phyloP scores from a whole-genome alignment of 2,113 vertebrate genomes.

The Ceyx margarethae region DNA sequence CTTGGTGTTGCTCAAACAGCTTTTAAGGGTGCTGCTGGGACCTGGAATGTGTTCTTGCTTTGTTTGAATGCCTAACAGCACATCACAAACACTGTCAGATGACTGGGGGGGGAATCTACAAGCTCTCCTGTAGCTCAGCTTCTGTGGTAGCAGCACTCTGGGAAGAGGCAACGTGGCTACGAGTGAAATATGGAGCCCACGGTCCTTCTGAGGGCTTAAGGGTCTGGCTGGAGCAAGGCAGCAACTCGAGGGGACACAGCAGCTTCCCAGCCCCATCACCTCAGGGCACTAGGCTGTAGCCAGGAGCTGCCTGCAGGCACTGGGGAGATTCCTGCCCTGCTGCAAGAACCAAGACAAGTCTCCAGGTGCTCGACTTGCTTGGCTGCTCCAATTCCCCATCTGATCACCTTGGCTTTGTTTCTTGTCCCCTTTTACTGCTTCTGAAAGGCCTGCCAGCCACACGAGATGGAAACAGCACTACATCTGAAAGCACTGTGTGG shows the following conservation, averaged over 20 bases:
- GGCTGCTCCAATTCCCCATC: background rate
- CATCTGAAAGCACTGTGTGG: background rate
- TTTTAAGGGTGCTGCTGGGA: background rate
- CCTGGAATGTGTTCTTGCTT: background rate
- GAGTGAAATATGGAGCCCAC: background rate
- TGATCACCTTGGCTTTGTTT: background rate
- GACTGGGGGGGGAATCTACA: background rate
- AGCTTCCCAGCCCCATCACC: background rate
- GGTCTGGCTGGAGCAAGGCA: background rate
- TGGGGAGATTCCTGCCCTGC: background rate
- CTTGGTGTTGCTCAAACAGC: background rate
- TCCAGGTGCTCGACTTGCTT: background rate
- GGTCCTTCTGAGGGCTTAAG: background rate
- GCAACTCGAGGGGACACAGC: background rate
- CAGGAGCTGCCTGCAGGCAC: background rate
- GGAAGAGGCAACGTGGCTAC: background rate
- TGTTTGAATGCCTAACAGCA: background rate
- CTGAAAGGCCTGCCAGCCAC: background rate
- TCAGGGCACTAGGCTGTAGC: background rate
- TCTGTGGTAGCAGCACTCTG: background rate
- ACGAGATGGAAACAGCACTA: background rate
- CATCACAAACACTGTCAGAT: background rate
- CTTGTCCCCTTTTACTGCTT: background rate
- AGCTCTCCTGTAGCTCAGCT: background rate
- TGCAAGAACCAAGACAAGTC: background rate